Base-by-base conservation (phyloP, 2,888 invertebrate species). In the Orthonychiurus folsomi region DNA sequence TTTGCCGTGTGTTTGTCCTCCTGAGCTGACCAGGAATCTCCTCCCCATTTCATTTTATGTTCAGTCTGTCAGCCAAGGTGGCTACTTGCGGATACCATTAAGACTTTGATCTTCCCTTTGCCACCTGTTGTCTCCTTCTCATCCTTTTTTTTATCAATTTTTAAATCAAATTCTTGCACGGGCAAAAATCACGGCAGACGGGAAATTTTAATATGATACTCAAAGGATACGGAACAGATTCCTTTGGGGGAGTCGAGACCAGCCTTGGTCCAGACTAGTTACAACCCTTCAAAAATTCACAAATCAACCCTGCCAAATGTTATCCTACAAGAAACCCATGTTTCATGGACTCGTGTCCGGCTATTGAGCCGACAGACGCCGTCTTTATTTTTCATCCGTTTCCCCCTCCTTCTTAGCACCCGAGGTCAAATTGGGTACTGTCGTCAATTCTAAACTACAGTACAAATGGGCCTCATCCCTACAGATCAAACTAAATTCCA, bases 121-220 rank as follows among this genome's bases (percentile, higher is more conserved):
- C 62, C 62, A 62, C 62, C 62, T 62, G 62, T 62, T 57, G 62
- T 56, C 56, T 37, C 62, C 53, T 62, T 56, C 56, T 56, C 62
- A 52, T 56, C 62, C 52, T 57, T 61, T 60, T 62, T 58, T 58
- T 50, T 21, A 47, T 26, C 56, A 52, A 52, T 20, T 24, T 47
- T 21, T 9, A 15, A 37, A 37, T 37, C 37, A 37, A 15, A 37
- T 37, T 37, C 37, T 37, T 37, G 37, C 37, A 37, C 37, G 15
- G 37, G 37, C 37, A 37, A 37, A 37, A 37, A 37, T 37, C 37
- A 37, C 37, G 5, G 37, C 37, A 37, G 37, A 5, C 5, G 37
- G 15, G 9, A 37, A 37, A 37, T 37, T 15, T 37, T 15, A n/a
- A n/a, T n/a, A n/a, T n/a, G n/a, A n/a, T n/a, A n/a, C n/a, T n/a